Conservation (phyloP, 2,888 invertebrate species). For the Dascillus cervinus region DNA sequence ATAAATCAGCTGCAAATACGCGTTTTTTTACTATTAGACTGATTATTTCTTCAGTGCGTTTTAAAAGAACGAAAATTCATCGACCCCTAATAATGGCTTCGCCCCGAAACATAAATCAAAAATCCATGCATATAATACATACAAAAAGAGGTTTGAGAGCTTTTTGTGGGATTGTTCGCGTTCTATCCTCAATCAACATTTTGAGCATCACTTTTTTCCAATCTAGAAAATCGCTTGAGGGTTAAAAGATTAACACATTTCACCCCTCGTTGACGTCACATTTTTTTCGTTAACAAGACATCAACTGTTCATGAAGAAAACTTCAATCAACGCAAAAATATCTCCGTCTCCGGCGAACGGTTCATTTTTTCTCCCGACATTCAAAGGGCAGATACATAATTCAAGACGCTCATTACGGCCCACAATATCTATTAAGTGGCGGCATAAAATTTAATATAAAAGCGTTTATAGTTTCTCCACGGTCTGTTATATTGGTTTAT, state of each 20-base stretch:
- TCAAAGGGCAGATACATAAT: constrained; percentile 10
- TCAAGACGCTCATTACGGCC: constrained; percentile 9
- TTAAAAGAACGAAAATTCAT: too few relatives aligned
- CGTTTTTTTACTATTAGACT: too few relatives aligned
- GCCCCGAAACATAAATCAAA: too few relatives aligned
- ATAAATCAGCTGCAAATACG: too few relatives aligned
- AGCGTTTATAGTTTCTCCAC: constrained; percentile 12
- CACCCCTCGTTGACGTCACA: constrained; percentile 17
- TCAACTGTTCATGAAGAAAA: constrained; percentile 13
- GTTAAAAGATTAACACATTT: constrained; percentile 17
- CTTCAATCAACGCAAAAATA: constrained; percentile 14
- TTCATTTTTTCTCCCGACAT: neutral
- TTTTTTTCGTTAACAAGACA: constrained; percentile 16
- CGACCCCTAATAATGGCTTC: too few relatives aligned
- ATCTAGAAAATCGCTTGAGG: constrained; percentile 12
- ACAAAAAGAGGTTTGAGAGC: too few relatives aligned
- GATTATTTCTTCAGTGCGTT: too few relatives aligned
- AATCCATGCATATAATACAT: too few relatives aligned
- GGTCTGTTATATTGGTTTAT: constrained; percentile 13
- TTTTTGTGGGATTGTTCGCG: too few relatives aligned
- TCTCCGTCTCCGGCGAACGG: neutral
- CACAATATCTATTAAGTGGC: constrained; percentile 13
- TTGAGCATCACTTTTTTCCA: constrained; percentile 8
- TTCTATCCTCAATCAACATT: too few relatives aligned
- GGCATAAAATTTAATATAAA: constrained; percentile 13